Conservation (phyloP, 2,797 vertebrate species). For the Bothrops alternatus region DNA sequence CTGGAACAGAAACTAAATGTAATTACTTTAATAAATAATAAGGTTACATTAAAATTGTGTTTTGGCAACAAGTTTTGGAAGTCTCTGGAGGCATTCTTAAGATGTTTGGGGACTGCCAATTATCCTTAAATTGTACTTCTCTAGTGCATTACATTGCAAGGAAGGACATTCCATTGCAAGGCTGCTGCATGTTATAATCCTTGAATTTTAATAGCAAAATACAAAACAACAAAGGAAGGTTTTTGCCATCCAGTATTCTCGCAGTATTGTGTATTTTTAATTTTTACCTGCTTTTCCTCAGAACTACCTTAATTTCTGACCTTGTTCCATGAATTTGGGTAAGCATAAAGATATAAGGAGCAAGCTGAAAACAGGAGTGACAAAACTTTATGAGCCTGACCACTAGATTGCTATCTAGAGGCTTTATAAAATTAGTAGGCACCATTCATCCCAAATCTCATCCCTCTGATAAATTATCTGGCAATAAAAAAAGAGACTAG, state of each 20-base stretch:
- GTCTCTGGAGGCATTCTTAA: background rate
- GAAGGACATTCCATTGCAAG: background rate
- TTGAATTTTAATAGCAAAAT: conserved; percentile 21
- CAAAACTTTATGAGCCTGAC: background rate
- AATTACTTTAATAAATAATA: background rate
- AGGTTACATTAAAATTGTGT: background rate
- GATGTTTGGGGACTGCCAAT: background rate
- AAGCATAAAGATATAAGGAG: background rate
- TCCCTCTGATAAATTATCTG: background rate
- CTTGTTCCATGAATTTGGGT: background rate
- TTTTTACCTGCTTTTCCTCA: background rate
- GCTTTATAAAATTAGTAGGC: background rate
- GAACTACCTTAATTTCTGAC: background rate
- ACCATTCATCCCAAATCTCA: background rate
- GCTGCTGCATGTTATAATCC: background rate
- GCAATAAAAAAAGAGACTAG: background rate
- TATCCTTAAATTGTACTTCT: background rate
- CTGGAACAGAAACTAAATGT: background rate
- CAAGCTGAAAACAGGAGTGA: background rate
- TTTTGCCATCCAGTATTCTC: background rate
- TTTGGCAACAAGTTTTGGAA: background rate
- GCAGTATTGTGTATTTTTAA: background rate
- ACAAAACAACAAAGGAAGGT: background rate
- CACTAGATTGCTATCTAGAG: background rate
- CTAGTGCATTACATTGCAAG: background rate